These are phyloP conservation scores for Cephus cinctus DNA, from an alignment of 1,140 invertebrate genomes.

Conservation along the genomic window DNA sequence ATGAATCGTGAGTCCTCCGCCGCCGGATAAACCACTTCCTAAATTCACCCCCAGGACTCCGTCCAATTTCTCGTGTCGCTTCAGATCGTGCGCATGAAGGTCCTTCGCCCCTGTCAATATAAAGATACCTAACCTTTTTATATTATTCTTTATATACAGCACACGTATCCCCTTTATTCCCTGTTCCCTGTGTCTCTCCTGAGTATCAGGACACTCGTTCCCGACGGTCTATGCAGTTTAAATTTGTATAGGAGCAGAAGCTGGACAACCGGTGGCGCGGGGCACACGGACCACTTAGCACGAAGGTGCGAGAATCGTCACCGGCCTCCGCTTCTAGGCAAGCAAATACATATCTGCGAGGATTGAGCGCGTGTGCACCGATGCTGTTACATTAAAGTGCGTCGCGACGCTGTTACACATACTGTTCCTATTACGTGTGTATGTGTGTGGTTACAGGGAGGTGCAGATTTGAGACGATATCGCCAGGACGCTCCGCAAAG, in stretches of 20 bases:
- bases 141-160: not conserved
- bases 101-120: constrained; percentile 45
- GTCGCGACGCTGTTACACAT: not conserved
- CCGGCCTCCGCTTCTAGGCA: constrained; percentile 51
- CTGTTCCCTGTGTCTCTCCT: not conserved
- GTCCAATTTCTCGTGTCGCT: constrained; percentile 55
- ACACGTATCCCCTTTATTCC: not conserved
- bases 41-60: constrained; percentile 51
- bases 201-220: not conserved
- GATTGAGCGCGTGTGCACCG: too few relatives aligned
- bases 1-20: constrained; percentile 49
- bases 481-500: too few relatives aligned
- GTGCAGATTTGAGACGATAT: too few relatives aligned
- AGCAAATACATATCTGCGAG: constrained; percentile 44
- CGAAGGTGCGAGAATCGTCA: constrained; percentile 54
- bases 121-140: constrained; percentile 11
- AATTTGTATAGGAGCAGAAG: constrained; percentile 56
- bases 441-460: too few relatives aligned
- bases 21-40: constrained; percentile 47
- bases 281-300: constrained; percentile 50
- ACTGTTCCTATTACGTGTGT: not conserved
- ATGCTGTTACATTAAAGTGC: too few relatives aligned
- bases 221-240: constrained; percentile 41
- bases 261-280: constrained; percentile 41
- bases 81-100: constrained; percentile 50